Evolutionary conservation across 2,797 vertebrate species (phyloP).

Genomic region (Cottoperca gobio): DNA sequence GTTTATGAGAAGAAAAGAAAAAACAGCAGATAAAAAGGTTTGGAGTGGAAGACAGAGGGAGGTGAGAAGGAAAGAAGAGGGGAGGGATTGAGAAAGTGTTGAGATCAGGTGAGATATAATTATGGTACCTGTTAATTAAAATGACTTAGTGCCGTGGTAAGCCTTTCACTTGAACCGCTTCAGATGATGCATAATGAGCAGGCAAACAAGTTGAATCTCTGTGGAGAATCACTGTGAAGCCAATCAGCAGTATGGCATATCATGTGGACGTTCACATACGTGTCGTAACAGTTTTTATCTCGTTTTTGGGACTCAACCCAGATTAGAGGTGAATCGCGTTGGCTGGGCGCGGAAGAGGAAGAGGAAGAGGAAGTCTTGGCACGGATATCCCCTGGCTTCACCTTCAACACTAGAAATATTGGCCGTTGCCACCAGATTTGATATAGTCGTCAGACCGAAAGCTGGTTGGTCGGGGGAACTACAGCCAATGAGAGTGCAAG

Average conservation of each 20-base stretch:
- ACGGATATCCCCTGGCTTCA: too few relatives aligned
- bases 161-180: slow-evolving; percentile 58
- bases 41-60: slow-evolving; percentile 11
- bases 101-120: slow-evolving; percentile 47
- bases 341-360: too few relatives aligned
- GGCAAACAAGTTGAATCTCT: slow-evolving; percentile 37
- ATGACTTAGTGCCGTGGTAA: slow-evolving; percentile 31
- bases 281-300: too few relatives aligned
- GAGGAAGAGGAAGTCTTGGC: too few relatives aligned
- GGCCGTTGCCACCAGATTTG: too few relatives aligned
- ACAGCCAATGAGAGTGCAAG: too few relatives aligned
- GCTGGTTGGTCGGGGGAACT: too few relatives aligned
- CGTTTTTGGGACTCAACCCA: too few relatives aligned
- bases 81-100: slow-evolving; percentile 26
- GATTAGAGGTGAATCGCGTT: too few relatives aligned
- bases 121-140: slow-evolving; percentile 53
- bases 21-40: neutral
- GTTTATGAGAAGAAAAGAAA: neutral
- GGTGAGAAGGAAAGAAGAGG: neutral
- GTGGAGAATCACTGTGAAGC: slow-evolving; percentile 35
- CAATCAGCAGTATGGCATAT: slow-evolving; percentile 5
- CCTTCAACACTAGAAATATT: too few relatives aligned
- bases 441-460: too few relatives aligned
- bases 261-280: neutral
- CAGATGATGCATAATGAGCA: slow-evolving; percentile 48